phyloP scores from a whole-genome alignment of 2,888 invertebrate genomes.

The Drosophila mercatorum region DNA sequence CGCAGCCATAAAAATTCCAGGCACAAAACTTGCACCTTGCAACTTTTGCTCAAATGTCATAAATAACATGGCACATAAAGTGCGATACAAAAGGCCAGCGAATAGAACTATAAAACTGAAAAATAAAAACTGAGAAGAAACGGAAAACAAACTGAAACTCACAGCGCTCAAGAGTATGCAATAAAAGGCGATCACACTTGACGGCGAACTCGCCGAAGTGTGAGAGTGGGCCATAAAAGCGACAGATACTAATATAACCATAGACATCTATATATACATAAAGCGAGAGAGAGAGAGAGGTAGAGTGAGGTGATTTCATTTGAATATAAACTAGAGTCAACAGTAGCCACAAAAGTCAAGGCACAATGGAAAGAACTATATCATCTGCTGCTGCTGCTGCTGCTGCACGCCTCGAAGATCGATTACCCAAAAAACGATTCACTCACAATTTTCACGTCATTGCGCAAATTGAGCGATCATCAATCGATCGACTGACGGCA shows the following conservation, averaged over 20 bases:
- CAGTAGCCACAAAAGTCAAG: background rate
- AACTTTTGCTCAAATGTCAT: conserved; percentile 76
- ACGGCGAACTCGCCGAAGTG: conserved; percentile 42
- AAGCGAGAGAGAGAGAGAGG: background rate
- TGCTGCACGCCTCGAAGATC: conserved; percentile 64
- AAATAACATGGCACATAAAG: conserved; percentile 63
- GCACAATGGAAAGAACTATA: conserved; percentile 54
- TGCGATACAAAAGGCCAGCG: conserved; percentile 56
- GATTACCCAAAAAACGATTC: conserved; percentile 55
- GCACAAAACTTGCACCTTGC: conserved; percentile 77
- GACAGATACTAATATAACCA: conserved; percentile 1
- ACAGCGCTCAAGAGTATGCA: conserved; percentile 73
- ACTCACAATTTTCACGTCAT: conserved; percentile 73
- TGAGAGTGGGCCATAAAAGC: conserved; percentile 8
- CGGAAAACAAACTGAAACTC: conserved; percentile 34
- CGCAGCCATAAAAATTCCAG: conserved; percentile 71
- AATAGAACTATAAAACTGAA: conserved; percentile 60
- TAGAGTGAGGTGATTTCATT: background rate
- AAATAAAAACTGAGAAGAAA: background rate
- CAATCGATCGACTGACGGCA: conserved; percentile 40
- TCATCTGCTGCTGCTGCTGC: conserved; percentile 54
- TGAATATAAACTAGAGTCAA: conserved; percentile 18
- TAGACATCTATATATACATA: background rate
- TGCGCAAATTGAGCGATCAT: conserved; percentile 80
- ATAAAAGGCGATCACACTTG: conserved; percentile 60